phyloP scores from a whole-genome alignment of 2,888 invertebrate species.

The Eupeodes latifasciatus region DNA sequence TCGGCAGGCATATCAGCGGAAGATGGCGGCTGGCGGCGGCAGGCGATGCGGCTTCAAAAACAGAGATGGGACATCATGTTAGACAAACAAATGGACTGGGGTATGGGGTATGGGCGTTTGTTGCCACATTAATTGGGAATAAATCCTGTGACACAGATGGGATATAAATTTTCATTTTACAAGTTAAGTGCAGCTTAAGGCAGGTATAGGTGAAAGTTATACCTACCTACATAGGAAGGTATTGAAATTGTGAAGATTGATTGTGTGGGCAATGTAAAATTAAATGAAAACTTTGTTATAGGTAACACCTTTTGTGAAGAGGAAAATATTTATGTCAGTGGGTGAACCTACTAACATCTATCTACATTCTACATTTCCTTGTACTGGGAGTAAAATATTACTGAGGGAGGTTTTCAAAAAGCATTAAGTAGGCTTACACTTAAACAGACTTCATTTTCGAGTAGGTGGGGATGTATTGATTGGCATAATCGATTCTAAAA shows the following conservation, averaged over 20 bases:
- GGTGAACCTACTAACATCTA: not conserved
- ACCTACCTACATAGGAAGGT: not conserved
- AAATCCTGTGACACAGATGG: conserved; percentile 74
- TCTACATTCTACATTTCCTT: not conserved
- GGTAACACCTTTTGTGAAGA: conserved; percentile 40
- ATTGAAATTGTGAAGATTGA: conserved; percentile 68
- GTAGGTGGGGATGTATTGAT: too few species aligned
- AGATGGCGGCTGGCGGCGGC: not conserved
- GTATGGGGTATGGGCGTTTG: conserved; percentile 34
- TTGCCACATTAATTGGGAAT: conserved; percentile 71
- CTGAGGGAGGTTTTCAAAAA: not conserved
- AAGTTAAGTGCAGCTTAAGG: conserved; percentile 73
- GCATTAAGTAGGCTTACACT: too few species aligned
- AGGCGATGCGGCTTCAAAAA: not conserved
- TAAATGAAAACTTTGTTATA: conserved; percentile 20
- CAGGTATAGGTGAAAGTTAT: conserved; percentile 53
- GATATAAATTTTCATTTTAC: conserved; percentile 75
- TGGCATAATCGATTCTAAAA: too few species aligned
- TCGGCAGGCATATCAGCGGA: conserved; percentile 26
- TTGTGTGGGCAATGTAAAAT: conserved; percentile 37
- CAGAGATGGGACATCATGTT: conserved; percentile 23
- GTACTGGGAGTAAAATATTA: conserved; percentile 44
- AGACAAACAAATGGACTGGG: conserved; percentile 45
- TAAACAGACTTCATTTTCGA: too few species aligned
- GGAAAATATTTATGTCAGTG: conserved; percentile 22